phyloP scores from a whole-genome alignment of 1,140 invertebrate species.

The Sitodiplosis mosellana region DNA sequence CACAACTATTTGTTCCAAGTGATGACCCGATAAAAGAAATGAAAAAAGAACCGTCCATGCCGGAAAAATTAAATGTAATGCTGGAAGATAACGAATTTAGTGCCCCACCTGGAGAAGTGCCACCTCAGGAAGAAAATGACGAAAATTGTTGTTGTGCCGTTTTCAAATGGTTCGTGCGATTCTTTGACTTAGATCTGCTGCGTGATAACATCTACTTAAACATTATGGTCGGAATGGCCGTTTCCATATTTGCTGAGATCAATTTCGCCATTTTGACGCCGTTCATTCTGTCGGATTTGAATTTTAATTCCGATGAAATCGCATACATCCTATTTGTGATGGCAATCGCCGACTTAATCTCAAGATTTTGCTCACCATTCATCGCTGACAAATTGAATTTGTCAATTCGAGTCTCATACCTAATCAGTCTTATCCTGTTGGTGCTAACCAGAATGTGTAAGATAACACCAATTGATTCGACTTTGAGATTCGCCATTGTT shows the following conservation, averaged over 20 bases:
- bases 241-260: slow-evolving; percentile 45
- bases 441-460: slow-evolving; percentile 38
- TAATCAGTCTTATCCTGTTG: slow-evolving; percentile 36
- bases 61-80: no score
- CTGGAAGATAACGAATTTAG: no score
- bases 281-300: slow-evolving; percentile 42
- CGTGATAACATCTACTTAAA: slow-evolving; percentile 45
- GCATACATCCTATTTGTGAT: slow-evolving; percentile 39
- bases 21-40: not conserved
- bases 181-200: slow-evolving; percentile 45
- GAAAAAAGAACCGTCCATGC: no score
- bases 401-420: slow-evolving; percentile 38
- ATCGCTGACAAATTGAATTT: slow-evolving; percentile 37
- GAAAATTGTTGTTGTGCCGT: no score
- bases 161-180: slow-evolving; percentile 18
- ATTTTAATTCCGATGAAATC: slow-evolving; percentile 32
- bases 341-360: slow-evolving; percentile 34
- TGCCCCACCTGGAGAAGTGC: no score
- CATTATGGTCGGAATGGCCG: slow-evolving; percentile 42
- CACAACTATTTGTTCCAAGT: not conserved
- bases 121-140: no score
- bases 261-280: slow-evolving; percentile 50
- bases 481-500: no score
- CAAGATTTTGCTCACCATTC: slow-evolving; percentile 40
- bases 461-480: no score